Base-by-base conservation (phyloP, 2,888 invertebrate genomes). In the Herminia tarsipennalis region DNA sequence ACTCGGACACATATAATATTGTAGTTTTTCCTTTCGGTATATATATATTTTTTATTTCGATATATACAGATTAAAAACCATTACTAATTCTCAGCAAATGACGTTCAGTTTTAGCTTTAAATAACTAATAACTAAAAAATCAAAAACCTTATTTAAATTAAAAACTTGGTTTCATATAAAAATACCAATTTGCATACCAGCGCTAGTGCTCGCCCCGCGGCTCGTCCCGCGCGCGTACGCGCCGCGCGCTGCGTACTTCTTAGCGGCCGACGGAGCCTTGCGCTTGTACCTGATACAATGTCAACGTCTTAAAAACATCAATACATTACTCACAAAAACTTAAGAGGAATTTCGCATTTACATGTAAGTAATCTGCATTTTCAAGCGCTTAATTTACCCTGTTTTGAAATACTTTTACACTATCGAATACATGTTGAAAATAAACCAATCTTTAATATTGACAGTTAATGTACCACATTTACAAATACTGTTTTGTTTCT, bases 171-270 rank as follows among this genome's bases (percentile, higher is more conserved):
- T 24, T 5, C 2, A 8, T 24, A 4, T n/a, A 5, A 6, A 24
- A 24, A 18, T 18, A 4, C 5, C 3, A 4, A 18, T 17, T 8
- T 8, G 8, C 10, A 5, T 29, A 20, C 25, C 35, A 9, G 34
- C 5, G 5, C 25, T 18, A n/a, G 9, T 3, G 17, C 18, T n/a
- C n/a, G 5, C 38, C 18, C 13, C 32, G 9, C 9, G 5, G 12
- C 5, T 0, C 10, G 2, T 4, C 66, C 5, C 70, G 43, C 9
- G 70, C 71, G 58, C 48, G 43, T 18, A 67, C 0, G 78, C 71
- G 0, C 79, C 76, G 0, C 79, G 64, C 9, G 55, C 66, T 0
- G 82, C 86, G 17, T 78, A 81, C 69, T 80, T 86, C 70, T 85
- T 86, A 0, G 81, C 81, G 0, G 85, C 73, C 0, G 88, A 83